A percentile compares a stretch with the other conserved stretches of the same genome.
These are phyloP conservation scores for Crocodylus rhombifer DNA, from an alignment of 2,797 vertebrate species.

Conservation along the genomic window DNA sequence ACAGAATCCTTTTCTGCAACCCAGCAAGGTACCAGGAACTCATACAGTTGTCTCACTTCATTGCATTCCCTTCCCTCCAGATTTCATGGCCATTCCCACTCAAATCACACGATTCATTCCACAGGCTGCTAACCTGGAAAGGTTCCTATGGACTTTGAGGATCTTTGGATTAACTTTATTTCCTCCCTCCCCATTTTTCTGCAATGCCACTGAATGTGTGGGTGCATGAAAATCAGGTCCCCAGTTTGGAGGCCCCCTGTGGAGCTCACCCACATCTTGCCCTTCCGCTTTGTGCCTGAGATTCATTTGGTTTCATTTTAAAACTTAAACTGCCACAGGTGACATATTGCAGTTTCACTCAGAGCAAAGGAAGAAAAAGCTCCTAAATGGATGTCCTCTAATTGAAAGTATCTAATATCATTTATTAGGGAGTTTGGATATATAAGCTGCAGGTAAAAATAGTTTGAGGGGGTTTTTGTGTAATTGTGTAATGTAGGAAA, in stretches of 20 bases:
- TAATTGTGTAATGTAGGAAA: neutral
- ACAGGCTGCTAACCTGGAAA: conserved; percentile 26
- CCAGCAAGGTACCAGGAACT: conserved; percentile 19
- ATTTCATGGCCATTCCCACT: neutral
- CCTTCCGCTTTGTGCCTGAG: neutral
- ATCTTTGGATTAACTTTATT: neutral
- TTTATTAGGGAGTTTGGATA: neutral
- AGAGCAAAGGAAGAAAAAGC: neutral
- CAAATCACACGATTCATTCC: conserved; percentile 3
- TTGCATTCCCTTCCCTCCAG: neutral
- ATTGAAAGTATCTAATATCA: neutral
- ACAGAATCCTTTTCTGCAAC: neutral
- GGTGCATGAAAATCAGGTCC: neutral
- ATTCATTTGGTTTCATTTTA: neutral
- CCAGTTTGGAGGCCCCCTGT: neutral
- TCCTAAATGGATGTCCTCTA: neutral
- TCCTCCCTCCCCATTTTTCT: neutral
- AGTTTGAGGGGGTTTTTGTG: neutral
- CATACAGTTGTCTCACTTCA: neutral
- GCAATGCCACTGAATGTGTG: neutral
- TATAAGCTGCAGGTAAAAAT: neutral
- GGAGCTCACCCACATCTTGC: neutral
- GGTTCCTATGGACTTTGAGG: neutral
- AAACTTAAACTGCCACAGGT: neutral
- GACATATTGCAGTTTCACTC: neutral